phyloP scores from a whole-genome alignment of 2,888 invertebrate genomes.

The Odontocerum albicorne region DNA sequence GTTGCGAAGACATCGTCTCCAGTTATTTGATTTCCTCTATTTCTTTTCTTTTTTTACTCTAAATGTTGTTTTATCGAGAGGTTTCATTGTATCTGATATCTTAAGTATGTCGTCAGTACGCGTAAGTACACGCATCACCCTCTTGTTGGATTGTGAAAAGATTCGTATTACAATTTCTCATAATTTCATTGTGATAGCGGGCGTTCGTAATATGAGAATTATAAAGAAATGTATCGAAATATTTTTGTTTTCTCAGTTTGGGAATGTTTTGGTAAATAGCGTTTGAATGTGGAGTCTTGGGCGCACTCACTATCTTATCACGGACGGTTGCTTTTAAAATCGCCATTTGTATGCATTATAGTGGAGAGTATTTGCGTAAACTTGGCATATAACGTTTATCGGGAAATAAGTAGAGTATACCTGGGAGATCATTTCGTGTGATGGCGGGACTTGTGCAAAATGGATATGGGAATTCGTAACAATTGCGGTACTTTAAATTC shows the following conservation, averaged over 20 bases:
- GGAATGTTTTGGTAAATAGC: slow-evolving; percentile 29
- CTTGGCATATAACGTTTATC: slow-evolving; percentile 12
- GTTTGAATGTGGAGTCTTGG: slow-evolving; percentile 10
- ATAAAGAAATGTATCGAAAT: slow-evolving; percentile 26
- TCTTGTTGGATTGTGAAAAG: slow-evolving; percentile 11
- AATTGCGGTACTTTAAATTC: too few species aligned
- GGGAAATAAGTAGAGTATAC: not conserved
- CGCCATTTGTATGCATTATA: slow-evolving; percentile 29
- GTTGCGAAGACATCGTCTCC: not conserved
- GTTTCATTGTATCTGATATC: slow-evolving; percentile 1
- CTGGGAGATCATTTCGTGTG: not conserved
- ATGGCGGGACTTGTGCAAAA: too few species aligned
- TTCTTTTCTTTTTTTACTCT: not conserved
- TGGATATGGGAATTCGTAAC: too few species aligned
- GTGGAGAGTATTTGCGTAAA: slow-evolving; percentile 16
- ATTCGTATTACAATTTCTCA: slow-evolving; percentile 30
- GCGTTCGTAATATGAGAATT: slow-evolving; percentile 17
- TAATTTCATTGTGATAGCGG: slow-evolving; percentile 23
- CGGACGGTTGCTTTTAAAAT: slow-evolving; percentile 31
- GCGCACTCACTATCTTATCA: slow-evolving; percentile 27
- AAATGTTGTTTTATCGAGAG: not conserved
- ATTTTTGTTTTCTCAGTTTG: slow-evolving; percentile 8
- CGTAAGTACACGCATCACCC: slow-evolving; percentile 30
- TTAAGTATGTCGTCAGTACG: slow-evolving; percentile 21
- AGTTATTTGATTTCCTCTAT: not conserved